phyloP scores from a whole-genome alignment of 2,113 vertebrate genomes.

The Prunella fulvescens region DNA sequence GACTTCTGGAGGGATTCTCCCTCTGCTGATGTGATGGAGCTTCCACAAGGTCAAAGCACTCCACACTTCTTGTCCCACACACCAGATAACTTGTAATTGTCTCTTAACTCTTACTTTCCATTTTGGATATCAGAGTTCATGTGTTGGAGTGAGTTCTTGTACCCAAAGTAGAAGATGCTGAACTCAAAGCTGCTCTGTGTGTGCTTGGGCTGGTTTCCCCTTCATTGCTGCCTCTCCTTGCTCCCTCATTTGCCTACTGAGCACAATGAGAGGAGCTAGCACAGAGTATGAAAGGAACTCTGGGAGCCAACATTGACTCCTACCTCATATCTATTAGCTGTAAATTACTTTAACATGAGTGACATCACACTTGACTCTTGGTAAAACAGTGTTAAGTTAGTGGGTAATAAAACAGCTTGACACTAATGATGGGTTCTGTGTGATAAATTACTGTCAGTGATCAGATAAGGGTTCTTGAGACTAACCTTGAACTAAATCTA shows the following conservation, averaged over 20 bases:
- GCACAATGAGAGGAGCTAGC: slow-evolving; percentile 18
- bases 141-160: not conserved
- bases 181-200: not conserved
- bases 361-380: slow-evolving; percentile 70
- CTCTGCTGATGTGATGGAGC: not conserved
- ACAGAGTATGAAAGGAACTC: not conserved
- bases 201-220: not conserved
- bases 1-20: not conserved
- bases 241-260: not conserved
- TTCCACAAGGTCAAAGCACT: not conserved
- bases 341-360: slow-evolving; percentile 68
- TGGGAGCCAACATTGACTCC: slow-evolving; percentile 24
- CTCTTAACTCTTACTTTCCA: not conserved
- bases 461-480: slow-evolving; percentile 69
- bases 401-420: slow-evolving; percentile 71
- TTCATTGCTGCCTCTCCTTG: not conserved
- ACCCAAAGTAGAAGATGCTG: not conserved
- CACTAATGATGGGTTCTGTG: slow-evolving; percentile 65
- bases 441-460: slow-evolving; percentile 68
- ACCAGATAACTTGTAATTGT: not conserved
- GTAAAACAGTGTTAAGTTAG: slow-evolving; percentile 69
- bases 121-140: not conserved
- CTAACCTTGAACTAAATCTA: slow-evolving; percentile 65
- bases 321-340: slow-evolving; percentile 50
- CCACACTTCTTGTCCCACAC: not conserved